A percentile compares a stretch with the other conserved stretches of the same genome.
Conservation (phyloP, 2,113 vertebrate species). For the Petaurus breviceps region DNA sequence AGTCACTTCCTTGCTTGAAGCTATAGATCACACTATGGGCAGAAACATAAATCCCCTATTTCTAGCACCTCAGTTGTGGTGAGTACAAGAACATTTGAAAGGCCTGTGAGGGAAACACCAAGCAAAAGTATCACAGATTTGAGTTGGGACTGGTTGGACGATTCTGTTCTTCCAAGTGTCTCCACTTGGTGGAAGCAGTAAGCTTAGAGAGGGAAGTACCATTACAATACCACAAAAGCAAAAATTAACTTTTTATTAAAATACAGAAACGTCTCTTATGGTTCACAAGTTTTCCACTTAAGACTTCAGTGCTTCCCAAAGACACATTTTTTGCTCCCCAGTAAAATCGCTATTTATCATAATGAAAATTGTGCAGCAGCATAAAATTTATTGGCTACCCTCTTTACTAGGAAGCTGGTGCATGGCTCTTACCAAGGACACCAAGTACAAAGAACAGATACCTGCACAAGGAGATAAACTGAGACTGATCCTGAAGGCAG, state of each 20-base stretch:
- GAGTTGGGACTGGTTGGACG: background rate
- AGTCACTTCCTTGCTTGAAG: background rate
- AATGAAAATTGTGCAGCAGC: background rate
- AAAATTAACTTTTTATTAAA: background rate
- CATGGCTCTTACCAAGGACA: background rate
- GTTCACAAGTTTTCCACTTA: background rate
- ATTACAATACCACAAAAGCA: background rate
- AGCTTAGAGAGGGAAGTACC: background rate
- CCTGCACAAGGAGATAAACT: background rate
- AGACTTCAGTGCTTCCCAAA: background rate
- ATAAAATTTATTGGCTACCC: background rate
- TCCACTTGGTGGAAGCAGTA: background rate
- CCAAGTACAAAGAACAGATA: background rate
- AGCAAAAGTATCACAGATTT: background rate
- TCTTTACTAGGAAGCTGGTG: background rate
- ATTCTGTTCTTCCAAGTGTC: background rate
- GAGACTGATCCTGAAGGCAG: background rate
- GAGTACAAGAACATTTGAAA: background rate
- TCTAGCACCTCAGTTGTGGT: background rate
- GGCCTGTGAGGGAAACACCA: background rate
- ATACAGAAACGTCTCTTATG: background rate
- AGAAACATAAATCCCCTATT: background rate
- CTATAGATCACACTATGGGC: background rate
- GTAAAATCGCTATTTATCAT: background rate
- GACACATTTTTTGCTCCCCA: background rate